Evolutionary conservation across 2,113 vertebrate species (phyloP), one percentile per base, ranked within the genome.

Genomic region (Gorsachius goisagi): DNA sequence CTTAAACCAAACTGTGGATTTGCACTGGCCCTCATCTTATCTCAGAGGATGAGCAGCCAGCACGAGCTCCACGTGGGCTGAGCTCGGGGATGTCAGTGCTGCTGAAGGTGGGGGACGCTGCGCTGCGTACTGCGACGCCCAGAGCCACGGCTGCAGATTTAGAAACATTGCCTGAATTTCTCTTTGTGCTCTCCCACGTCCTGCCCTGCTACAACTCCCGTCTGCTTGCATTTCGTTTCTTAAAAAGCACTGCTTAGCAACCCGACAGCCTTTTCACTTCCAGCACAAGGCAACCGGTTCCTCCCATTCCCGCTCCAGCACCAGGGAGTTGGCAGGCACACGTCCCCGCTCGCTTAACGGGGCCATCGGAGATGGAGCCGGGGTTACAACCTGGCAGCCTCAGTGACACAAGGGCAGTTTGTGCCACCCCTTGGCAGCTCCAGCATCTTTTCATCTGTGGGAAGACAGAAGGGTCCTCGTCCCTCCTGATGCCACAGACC

Each of bases 101-200:
- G 87, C 89, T 5, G 16, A 14, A 30, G 58, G 22, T 4, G 41
- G 62, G 58, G 85, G 55, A 76, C 85, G 86, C 92, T 13, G 92
- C 88, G 3, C 73, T 16, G 39, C 56, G 12, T 3, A 2, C 75
- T 32, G 93, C 93, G 62, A 60, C 21, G 66, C 41, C 64, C 87
- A 7, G 56, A 83, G 89, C 83, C 79, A 28, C 62, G 16, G 94
- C 90, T 88, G 89, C 95, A 27, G 18, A 73, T 75, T 78, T 78
- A 93, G 95, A 49, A 94, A 18, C 91, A 5, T 41, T 8, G 49
- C 88, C 89, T 8, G 88, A 32, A 39, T 63, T 82, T 5, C 85
- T 94, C 89, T 41, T 9, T 26, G 50, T 73, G 94, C 91, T 62
- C 93, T 95, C 94, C 89, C 93, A 94, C 94, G 50, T 85, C 71